phyloP scores from a whole-genome alignment of 2,113 vertebrate species.

The Emberiza fucata region DNA sequence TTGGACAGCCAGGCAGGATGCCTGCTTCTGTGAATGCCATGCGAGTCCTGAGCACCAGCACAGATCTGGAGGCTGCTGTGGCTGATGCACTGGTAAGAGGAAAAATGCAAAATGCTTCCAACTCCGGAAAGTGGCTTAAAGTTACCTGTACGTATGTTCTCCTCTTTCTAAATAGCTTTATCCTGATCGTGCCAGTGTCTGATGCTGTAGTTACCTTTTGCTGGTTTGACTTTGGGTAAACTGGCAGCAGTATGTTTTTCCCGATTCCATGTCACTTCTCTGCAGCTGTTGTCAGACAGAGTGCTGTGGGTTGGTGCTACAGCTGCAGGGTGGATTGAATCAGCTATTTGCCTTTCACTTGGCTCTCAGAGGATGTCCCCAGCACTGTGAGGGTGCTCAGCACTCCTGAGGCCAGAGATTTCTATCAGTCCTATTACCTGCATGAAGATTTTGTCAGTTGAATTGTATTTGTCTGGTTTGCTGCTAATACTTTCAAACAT shows the following conservation, averaged over 20 bases:
- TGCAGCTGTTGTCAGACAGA: not conserved
- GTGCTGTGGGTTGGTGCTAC: not conserved
- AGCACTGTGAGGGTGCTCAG: not conserved
- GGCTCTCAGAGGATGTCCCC: not conserved
- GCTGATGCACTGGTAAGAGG: constrained; percentile 94
- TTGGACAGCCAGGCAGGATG: constrained; percentile 90
- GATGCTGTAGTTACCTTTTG: not conserved
- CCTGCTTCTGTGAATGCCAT: constrained; percentile 93
- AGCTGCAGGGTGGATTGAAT: not conserved
- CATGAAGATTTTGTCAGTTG: not conserved
- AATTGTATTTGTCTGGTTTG: not conserved
- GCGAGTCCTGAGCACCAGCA: constrained; percentile 94
- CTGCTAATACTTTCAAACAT: not conserved
- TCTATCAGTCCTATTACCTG: not conserved
- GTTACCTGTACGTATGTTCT: constrained; percentile 45
- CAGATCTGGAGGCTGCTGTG: constrained; percentile 95
- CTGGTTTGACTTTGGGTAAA: not conserved
- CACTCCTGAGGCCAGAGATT: fast-evolving
- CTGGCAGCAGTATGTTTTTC: not conserved
- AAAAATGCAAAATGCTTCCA: constrained; percentile 53
- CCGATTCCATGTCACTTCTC: not conserved
- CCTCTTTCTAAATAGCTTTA: constrained; percentile 37
- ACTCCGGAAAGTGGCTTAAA: constrained; percentile 50
- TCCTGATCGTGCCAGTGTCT: not conserved
- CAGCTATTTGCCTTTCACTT: not conserved